phyloP scores from a whole-genome alignment of 2,113 vertebrate species.

The Callochromis pleurospilus region DNA sequence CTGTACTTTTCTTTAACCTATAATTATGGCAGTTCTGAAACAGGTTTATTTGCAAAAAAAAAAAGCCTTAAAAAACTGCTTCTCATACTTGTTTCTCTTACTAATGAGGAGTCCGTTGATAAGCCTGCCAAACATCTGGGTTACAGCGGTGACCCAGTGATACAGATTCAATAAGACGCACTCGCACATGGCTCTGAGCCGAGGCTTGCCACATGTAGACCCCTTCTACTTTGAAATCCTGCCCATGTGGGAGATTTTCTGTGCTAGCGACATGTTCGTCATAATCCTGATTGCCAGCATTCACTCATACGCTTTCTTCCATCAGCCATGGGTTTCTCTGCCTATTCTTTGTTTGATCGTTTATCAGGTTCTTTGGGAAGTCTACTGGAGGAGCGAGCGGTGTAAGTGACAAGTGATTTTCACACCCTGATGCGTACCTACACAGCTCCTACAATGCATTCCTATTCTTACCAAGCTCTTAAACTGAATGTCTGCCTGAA shows the following conservation, averaged over 20 bases:
- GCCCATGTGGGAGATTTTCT: conserved; percentile 30
- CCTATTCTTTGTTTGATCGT: background rate
- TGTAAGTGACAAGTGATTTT: background rate
- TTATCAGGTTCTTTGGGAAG: background rate
- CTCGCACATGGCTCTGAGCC: background rate
- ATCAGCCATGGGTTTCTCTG: background rate
- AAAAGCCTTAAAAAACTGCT: background rate
- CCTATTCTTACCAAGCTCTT: background rate
- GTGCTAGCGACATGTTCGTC: conserved; percentile 4
- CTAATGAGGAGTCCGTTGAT: background rate
- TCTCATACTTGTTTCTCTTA: background rate
- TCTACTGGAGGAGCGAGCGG: background rate
- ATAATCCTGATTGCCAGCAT: conserved; percentile 24
- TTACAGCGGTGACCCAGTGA: conserved; percentile 19
- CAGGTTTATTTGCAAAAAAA: background rate
- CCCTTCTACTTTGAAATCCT: conserved; percentile 9
- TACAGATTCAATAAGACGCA: conserved; percentile 6
- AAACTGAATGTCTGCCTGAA: background rate
- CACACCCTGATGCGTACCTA: background rate
- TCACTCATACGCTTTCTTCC: background rate
- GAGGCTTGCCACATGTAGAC: background rate
- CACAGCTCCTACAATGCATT: background rate
- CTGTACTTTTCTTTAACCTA: background rate
- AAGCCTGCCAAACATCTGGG: conserved; percentile 45
- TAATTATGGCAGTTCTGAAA: background rate